These are phyloP conservation scores for Mormyrops boulengeri DNA, from an alignment of 2,797 vertebrate species.

Conservation along the genomic window DNA sequence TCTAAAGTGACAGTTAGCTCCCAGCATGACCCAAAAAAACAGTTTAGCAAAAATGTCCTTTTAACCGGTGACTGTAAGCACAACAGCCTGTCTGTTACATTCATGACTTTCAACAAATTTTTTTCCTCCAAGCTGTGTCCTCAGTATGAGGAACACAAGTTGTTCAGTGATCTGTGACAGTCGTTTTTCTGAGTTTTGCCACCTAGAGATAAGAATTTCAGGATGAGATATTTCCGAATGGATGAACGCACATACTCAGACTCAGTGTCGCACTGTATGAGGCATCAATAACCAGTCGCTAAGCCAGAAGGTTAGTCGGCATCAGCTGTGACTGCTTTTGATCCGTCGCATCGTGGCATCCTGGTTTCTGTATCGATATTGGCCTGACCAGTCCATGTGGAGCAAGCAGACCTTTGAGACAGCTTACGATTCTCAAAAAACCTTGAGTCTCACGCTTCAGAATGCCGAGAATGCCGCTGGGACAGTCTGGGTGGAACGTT, in stretches of 20 bases:
- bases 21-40: not conserved
- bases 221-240: not conserved
- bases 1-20: not conserved
- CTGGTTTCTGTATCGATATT: not conserved
- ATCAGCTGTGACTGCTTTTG: not conserved
- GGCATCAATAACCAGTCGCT: not conserved
- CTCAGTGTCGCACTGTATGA: not conserved
- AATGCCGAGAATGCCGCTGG: not conserved
- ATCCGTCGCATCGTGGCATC: not conserved
- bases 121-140: not conserved
- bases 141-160: not conserved
- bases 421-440: not conserved
- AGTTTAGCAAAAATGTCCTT: not conserved
- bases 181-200: not conserved
- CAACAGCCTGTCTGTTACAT: not conserved
- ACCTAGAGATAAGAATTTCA: not conserved
- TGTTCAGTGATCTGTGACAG: not conserved
- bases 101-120: not conserved
- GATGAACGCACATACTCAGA: not conserved
- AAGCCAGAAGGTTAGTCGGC: not conserved
- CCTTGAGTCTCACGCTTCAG: not conserved
- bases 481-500: not conserved
- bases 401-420: not conserved
- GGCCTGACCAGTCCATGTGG: not conserved
- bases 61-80: not conserved